Evolutionary conservation across 2,113 vertebrate genomes (phyloP).

Genomic region (Clarias macrocephalus): DNA sequence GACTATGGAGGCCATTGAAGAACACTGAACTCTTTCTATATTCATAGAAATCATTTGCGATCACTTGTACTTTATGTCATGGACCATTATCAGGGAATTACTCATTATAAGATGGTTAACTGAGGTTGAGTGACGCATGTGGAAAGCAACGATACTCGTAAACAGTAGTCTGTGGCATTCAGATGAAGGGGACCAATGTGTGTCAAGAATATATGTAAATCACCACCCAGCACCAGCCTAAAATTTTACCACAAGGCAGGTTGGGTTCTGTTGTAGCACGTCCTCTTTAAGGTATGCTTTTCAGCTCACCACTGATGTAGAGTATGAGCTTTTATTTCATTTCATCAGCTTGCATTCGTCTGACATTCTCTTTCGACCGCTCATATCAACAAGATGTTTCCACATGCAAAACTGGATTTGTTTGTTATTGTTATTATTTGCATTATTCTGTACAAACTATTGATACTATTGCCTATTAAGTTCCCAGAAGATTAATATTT

Average conservation of each 20-base stretch:
- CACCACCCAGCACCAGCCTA: not conserved
- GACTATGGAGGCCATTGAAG: not conserved
- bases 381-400: not conserved
- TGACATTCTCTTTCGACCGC: not conserved
- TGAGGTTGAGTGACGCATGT: not conserved
- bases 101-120: not conserved
- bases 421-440: not conserved
- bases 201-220: not conserved
- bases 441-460: not conserved
- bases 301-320: not conserved
- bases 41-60: not conserved
- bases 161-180: not conserved
- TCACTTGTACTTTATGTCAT: not conserved
- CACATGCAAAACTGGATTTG: not conserved
- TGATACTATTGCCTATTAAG: not conserved
- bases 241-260: not conserved
- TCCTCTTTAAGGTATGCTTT: not conserved
- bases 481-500: not conserved
- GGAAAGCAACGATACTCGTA: not conserved
- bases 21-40: not conserved
- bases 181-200: not conserved
- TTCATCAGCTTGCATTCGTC: not conserved
- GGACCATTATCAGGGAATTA: not conserved
- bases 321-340: not conserved
- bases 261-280: not conserved